Evolutionary conservation across 2,888 invertebrate species (phyloP).

Genomic region (Nomada hirtipes): DNA sequence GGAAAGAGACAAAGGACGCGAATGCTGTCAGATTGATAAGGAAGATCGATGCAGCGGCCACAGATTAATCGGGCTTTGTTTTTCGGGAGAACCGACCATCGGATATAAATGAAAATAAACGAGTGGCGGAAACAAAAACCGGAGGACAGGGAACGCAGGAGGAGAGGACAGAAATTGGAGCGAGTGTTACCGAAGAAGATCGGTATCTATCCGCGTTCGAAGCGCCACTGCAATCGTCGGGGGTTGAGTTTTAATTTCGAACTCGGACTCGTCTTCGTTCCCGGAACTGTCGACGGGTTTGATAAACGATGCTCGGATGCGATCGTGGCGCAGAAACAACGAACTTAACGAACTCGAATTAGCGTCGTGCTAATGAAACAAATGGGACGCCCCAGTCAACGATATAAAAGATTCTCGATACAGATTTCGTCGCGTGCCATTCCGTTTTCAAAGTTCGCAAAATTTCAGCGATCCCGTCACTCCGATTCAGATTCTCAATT

Average conservation of each 20-base stretch:
- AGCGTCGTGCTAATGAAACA: conserved; percentile 41
- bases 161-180: background rate
- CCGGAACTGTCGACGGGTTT: conserved; percentile 8
- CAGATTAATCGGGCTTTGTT: conserved; percentile 16
- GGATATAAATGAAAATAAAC: conserved; percentile 12
- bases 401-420: conserved; percentile 22
- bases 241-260: conserved; percentile 60
- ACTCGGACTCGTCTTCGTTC: conserved; percentile 14
- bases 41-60: conserved; percentile 42
- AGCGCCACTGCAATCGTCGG: conserved; percentile 16
- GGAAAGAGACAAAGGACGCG: conserved; percentile 28
- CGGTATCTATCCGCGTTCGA: conserved; percentile 6
- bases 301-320: conserved; percentile 62
- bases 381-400: conserved; percentile 9
- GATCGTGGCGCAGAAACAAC: conserved; percentile 49
- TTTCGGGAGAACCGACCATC: conserved; percentile 25
- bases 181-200: conserved; percentile 12
- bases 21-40: conserved; percentile 44
- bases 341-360: conserved; percentile 61
- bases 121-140: conserved; percentile 2
- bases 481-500: background rate
- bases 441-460: background rate
- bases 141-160: background rate
- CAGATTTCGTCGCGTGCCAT: background rate
- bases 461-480: too few relatives aligned